Conservation (phyloP, 2,888 invertebrate genomes). For the Anthophora plumipes region DNA sequence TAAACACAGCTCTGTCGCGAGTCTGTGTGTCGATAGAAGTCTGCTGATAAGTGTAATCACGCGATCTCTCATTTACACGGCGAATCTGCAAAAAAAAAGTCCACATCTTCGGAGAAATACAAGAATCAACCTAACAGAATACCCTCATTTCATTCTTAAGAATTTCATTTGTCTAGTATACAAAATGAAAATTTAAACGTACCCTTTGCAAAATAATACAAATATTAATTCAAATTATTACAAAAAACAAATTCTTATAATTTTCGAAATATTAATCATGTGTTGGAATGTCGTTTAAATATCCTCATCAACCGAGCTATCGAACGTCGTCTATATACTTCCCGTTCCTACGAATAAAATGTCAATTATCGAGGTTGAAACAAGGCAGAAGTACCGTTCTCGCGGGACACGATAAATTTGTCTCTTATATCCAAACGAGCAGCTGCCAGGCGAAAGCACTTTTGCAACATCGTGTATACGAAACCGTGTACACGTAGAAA, state of each 20-base stretch:
- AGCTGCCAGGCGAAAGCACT: conserved; percentile 49
- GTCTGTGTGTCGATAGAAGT: conserved; percentile 34
- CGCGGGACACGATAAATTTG: background rate
- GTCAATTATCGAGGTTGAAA: background rate
- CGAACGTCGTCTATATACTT: too few relatives aligned
- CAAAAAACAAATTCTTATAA: too few relatives aligned
- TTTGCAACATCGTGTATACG: conserved; percentile 3
- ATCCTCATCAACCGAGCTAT: too few relatives aligned
- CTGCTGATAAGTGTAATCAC: conserved; percentile 47
- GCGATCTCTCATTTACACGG: conserved; percentile 18
- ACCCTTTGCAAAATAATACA: too few relatives aligned
- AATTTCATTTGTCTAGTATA: too few relatives aligned
- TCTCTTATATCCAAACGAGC: conserved; percentile 25
- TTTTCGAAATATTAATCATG: too few relatives aligned
- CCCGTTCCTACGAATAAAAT: too few relatives aligned
- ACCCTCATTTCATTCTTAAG: too few relatives aligned
- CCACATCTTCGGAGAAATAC: conserved; percentile 8
- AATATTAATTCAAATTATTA: too few relatives aligned
- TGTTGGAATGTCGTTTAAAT: too few relatives aligned
- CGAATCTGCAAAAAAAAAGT: conserved; percentile 12
- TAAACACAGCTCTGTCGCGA: conserved; percentile 28
- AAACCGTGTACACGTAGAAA: conserved; percentile 45
- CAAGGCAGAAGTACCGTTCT: too few relatives aligned
- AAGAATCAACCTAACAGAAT: background rate
- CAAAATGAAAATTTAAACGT: too few relatives aligned